These are phyloP conservation scores for Pseudopleuronectes americanus DNA, from an alignment of 2,797 vertebrate genomes.

Conservation along the genomic window DNA sequence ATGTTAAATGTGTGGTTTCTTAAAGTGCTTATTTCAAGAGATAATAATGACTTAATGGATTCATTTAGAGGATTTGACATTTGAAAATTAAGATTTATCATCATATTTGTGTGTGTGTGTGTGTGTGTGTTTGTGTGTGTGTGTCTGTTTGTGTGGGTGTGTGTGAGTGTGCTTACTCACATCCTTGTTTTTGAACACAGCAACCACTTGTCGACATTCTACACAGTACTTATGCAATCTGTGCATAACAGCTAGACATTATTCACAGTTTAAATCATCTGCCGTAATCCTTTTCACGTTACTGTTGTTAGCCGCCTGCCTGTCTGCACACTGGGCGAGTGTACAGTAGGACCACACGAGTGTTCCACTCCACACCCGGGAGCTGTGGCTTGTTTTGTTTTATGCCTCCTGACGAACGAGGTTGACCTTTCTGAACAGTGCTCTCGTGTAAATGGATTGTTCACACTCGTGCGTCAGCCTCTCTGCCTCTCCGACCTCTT, in stretches of 20 bases:
- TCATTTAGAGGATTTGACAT: neutral
- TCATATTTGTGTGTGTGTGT: too few relatives aligned
- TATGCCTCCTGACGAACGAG: constrained; percentile 16
- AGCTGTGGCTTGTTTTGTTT: constrained; percentile 27
- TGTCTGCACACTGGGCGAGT: constrained; percentile 4
- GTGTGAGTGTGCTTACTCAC: constrained; percentile 11
- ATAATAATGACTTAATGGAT: neutral
- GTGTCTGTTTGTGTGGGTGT: too few relatives aligned
- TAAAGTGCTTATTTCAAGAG: neutral
- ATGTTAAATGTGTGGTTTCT: neutral
- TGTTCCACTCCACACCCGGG: constrained; percentile 14
- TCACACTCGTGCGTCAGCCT: constrained; percentile 25
- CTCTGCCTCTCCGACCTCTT: neutral
- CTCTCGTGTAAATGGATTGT: constrained; percentile 30
- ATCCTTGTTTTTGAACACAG: constrained; percentile 23
- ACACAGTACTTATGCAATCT: constrained; percentile 44
- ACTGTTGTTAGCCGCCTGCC: constrained; percentile 50
- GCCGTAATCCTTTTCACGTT: constrained; percentile 68
- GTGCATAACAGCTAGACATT: constrained; percentile 21
- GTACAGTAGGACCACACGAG: constrained; percentile 20
- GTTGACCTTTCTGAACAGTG: constrained; percentile 38
- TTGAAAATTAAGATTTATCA: neutral
- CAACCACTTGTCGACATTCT: constrained; percentile 5
- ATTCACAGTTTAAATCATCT: constrained; percentile 22
- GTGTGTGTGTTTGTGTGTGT: too few relatives aligned